Base-by-base conservation (phyloP, 2,888 invertebrate genomes). In the Stenichneumon culpator region DNA sequence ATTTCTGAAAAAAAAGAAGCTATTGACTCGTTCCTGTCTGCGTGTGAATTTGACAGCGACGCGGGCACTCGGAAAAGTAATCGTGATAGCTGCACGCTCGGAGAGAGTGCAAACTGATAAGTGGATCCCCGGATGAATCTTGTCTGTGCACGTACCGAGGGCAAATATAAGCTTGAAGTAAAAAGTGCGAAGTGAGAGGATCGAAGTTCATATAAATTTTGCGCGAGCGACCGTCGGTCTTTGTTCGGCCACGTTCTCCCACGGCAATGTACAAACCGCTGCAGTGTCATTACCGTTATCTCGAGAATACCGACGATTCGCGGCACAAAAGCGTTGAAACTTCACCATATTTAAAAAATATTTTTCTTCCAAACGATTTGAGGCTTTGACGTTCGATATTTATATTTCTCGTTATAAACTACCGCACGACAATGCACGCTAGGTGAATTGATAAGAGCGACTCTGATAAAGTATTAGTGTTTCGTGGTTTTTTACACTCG, bases 141-240 rank as follows among this genome's bases (percentile, higher is more conserved):
- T 19, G 52, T 52, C 4, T n/a, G 52, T 19, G 7, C 16, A 1
- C 57, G 22, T 25, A 1, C 4, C 57, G 57, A 22, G 11, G 14
- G 57, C 25, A 22, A 57, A 57, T 25, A 11, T 14, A 39, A 11
- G 14, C 11, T 11, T 11, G 25, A 11, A 22, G 57, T 25, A 25
- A 11, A 25, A 57, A 57, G 57, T 14, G 57, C 57, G 57, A 57
- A 25, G 54, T 11, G 54, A 57, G 57, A 57, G 22, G 57, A 25
- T 57, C 57, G 25, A 57, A 57, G 57, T 57, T 57, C 57, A 25
- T 3, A 57, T 14, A 14, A 44, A 44, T 44, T 57, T 57, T 57
- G 22, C n/a, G 25, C 57, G 22, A 57, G 14, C 22, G 25, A 11
- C 4, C 11, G 11, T 57, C 25, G 22, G 57, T 57, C 57, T 57